Evolutionary conservation across 2,113 vertebrate species (phyloP).

Genomic region (Leucopsar rothschildi): DNA sequence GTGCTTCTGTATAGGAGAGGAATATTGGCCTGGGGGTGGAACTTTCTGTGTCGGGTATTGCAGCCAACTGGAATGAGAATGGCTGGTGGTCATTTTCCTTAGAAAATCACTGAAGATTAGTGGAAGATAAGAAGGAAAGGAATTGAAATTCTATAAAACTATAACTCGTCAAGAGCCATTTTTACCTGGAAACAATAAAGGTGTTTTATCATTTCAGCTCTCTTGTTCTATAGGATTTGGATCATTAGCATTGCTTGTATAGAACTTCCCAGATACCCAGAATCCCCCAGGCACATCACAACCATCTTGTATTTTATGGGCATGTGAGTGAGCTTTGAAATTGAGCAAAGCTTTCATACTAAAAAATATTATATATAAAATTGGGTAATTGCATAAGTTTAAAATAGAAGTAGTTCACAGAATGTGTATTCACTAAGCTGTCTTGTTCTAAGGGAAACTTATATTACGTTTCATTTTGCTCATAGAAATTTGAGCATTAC

Average conservation of each 20-base stretch:
- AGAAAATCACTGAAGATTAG: not conserved
- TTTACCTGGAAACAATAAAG: not conserved
- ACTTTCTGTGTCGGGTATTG: not conserved
- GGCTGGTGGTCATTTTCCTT: not conserved
- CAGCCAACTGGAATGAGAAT: not conserved
- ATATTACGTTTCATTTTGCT: not conserved
- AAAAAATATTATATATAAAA: not conserved
- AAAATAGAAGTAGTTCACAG: not conserved
- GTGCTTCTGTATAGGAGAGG: not conserved
- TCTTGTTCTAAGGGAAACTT: constrained; percentile 23
- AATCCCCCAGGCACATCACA: not conserved
- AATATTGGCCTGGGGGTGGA: not conserved
- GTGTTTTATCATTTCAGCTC: not conserved
- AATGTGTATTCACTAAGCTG: not conserved
- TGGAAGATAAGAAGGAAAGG: not conserved
- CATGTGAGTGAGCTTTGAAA: not conserved
- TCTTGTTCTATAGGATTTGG: not conserved
- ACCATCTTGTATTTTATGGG: not conserved
- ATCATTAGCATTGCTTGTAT: not conserved
- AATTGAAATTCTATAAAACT: not conserved
- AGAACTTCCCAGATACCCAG: not conserved
- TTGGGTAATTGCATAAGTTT: not conserved
- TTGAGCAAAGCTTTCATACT: not conserved
- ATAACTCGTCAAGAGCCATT: not conserved
- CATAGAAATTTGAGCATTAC: constrained; percentile 22